Percentiles rank a stretch among this genome's conserved stretches.
These are phyloP conservation scores for Helogale parvula DNA, from an alignment of 2,113 vertebrate species.

Conservation along the genomic window DNA sequence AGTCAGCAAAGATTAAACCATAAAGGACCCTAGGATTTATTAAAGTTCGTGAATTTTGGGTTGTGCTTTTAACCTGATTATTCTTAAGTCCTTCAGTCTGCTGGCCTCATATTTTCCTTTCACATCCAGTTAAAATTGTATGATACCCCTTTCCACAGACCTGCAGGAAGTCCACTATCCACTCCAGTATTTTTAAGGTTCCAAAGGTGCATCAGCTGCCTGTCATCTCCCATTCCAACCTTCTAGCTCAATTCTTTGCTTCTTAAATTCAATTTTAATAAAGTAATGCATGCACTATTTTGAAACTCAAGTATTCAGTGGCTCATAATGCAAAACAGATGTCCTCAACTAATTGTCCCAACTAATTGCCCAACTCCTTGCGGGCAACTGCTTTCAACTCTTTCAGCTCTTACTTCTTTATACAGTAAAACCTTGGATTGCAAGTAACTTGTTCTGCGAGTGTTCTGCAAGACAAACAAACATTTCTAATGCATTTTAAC, in stretches of 20 bases:
- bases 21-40: background rate
- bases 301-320: slow-evolving; percentile 33
- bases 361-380: background rate
- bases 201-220: background rate
- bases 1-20: background rate
- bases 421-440: no score
- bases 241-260: background rate
- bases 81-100: background rate
- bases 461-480: no score
- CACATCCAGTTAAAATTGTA: background rate
- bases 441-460: no score
- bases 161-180: background rate
- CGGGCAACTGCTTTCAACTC: background rate
- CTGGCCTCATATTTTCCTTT: background rate
- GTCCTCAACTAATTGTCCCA: background rate
- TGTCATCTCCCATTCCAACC: background rate
- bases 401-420: background rate
- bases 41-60: slow-evolving; percentile 29
- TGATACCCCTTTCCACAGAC: background rate
- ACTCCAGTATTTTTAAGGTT: background rate
- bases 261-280: slow-evolving; percentile 48
- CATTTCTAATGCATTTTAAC: no score
- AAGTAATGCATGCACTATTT: background rate
- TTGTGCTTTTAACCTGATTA: slow-evolving; percentile 33
- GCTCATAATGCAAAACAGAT: slow-evolving; percentile 39